Conservation (phyloP, 2,888 invertebrate genomes). For the Apamea epomidion region DNA sequence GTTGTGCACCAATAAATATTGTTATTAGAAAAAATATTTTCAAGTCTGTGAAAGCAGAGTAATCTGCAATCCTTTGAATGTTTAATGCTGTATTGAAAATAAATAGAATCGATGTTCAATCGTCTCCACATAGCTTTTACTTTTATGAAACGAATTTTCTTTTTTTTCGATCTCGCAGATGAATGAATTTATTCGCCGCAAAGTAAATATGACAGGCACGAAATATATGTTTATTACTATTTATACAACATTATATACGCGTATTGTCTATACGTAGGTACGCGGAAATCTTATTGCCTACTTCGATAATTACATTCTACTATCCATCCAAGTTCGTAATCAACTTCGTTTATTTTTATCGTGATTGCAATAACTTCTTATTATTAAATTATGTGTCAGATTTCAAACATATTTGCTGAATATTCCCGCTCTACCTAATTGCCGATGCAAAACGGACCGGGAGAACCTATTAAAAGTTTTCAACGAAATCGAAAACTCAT, state of each 20-base stretch:
- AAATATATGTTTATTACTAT: conserved; percentile 16
- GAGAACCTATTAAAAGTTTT: conserved; percentile 60
- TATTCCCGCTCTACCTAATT: conserved; percentile 21
- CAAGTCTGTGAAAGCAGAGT: conserved; percentile 16
- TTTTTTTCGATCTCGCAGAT: conserved; percentile 34
- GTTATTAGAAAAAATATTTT: neutral
- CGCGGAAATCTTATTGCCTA: neutral
- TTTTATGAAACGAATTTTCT: conserved; percentile 32
- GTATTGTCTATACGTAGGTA: conserved; percentile 5
- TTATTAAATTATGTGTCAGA: conserved; percentile 18
- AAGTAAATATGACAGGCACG: conserved; percentile 37
- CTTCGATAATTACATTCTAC: neutral
- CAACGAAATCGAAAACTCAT: conserved; percentile 51
- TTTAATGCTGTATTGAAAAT: conserved; percentile 28
- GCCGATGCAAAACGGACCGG: conserved; percentile 36
- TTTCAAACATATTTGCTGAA: conserved; percentile 14
- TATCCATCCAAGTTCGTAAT: neutral
- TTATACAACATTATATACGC: neutral
- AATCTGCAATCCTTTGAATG: conserved; percentile 34
- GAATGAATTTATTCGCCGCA: conserved; percentile 38
- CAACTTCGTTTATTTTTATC: conserved; percentile 11
- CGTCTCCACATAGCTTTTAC: conserved; percentile 41
- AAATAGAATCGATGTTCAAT: conserved; percentile 42
- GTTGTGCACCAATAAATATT: neutral
- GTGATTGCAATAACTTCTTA: conserved; percentile 12